phyloP scores from a whole-genome alignment of 2,888 invertebrate species.

The Zygaena filipendulae region DNA sequence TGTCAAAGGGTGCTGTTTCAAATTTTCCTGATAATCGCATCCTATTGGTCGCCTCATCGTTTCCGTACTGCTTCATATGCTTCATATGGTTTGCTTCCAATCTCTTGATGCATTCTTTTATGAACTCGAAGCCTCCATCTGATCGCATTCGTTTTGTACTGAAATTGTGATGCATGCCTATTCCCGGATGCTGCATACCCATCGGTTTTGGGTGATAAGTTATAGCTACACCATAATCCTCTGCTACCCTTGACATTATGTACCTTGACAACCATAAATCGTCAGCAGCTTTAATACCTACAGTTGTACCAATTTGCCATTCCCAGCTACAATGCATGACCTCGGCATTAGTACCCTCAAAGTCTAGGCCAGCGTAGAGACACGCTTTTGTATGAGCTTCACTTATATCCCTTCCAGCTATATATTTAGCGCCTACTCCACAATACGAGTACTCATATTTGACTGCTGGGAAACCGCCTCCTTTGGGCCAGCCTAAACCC shows the following conservation, averaged over 20 bases:
- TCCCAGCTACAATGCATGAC: slow-evolving; percentile 96
- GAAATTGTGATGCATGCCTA: slow-evolving; percentile 92
- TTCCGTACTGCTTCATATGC: slow-evolving; percentile 93
- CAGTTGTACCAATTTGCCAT: slow-evolving; percentile 89
- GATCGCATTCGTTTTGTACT: slow-evolving; percentile 87
- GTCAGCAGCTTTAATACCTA: slow-evolving; percentile 84
- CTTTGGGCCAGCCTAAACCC: slow-evolving; percentile 93
- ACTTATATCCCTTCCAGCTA: slow-evolving; percentile 91
- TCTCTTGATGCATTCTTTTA: slow-evolving; percentile 92
- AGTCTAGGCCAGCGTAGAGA: slow-evolving; percentile 91
- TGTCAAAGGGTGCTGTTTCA: slow-evolving; percentile 94
- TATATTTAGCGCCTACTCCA: slow-evolving; percentile 93
- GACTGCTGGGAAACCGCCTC: slow-evolving; percentile 87
- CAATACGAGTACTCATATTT: slow-evolving; percentile 93
- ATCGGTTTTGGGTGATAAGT: slow-evolving; percentile 79
- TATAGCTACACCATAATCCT: slow-evolving; percentile 82
- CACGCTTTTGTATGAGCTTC: slow-evolving; percentile 87
- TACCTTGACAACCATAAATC: slow-evolving; percentile 90
- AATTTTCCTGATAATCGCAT: slow-evolving; percentile 92
- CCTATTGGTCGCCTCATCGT: slow-evolving; percentile 92
- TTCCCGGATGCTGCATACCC: slow-evolving; percentile 86
- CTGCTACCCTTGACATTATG: slow-evolving; percentile 83
- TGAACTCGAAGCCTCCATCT: slow-evolving; percentile 77
- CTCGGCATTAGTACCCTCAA: slow-evolving; percentile 96
- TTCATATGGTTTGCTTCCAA: slow-evolving; percentile 87